These are phyloP conservation scores for Scaptomyza caliginosa DNA, from an alignment of 2,888 invertebrate genomes.

Conservation along the genomic window DNA sequence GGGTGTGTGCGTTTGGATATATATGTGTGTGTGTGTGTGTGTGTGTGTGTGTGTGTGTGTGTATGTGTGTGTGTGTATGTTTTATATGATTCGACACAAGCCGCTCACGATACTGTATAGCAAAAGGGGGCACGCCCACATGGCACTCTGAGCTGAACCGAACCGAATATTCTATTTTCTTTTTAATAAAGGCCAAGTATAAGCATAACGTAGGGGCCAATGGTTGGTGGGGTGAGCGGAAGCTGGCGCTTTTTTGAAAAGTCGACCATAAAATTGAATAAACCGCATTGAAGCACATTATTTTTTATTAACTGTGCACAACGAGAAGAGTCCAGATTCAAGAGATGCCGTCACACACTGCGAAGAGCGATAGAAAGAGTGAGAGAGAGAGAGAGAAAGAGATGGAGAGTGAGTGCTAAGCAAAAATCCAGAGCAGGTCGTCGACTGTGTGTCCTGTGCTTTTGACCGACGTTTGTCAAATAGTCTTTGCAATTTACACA, in stretches of 20 bases:
- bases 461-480: conserved; percentile 79
- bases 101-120: conserved; percentile 34
- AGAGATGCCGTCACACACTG: conserved; percentile 33
- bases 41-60: conserved; percentile 17
- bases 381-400: background rate
- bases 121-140: conserved; percentile 46
- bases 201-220: background rate
- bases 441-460: conserved; percentile 46
- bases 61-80: conserved; percentile 34
- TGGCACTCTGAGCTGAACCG: conserved; percentile 43
- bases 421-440: conserved; percentile 70
- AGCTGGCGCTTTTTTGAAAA: conserved; percentile 69
- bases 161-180: conserved; percentile 75
- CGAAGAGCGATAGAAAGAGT: conserved; percentile 21
- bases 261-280: conserved; percentile 79
- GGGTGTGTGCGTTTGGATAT: conserved; percentile 30
- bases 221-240: background rate
- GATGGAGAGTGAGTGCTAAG: conserved; percentile 55
- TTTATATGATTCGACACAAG: conserved; percentile 61
- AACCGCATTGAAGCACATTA: conserved; percentile 79
- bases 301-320: conserved; percentile 76
- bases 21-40: conserved; percentile 33
- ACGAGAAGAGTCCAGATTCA: conserved; percentile 20
- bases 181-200: conserved; percentile 68
- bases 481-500: conserved; percentile 79